Evolutionary conservation across 2,888 invertebrate species (phyloP), one percentile per base, ranked within the genome.

Genomic region (Synergus gifuensis): DNA sequence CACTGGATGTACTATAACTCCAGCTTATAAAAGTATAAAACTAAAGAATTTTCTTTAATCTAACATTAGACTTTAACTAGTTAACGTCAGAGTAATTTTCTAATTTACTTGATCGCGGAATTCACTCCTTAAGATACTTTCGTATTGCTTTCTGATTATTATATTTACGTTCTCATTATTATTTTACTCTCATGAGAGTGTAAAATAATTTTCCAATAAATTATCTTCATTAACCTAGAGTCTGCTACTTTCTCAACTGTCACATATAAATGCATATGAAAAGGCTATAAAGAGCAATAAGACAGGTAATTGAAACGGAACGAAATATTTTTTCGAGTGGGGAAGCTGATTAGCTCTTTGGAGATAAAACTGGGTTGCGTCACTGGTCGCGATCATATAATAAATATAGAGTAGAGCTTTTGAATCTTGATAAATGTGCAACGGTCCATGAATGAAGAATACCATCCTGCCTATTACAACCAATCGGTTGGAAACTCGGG

Each of bases 341-440:
- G 44, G 18, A 12, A 66, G 9, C 54, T 73, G 54, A 54, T 54
- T 54, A 49, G 46, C 22, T 46, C 22, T 73, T 58, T n/a, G 1
- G 16, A 69, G 69, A 28, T 28, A 66, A 66, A 82, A 80, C 78
- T 78, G 77, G 79, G 81, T 84, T 83, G 81, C 81, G 67, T 84
- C 84, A 81, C 79, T 80, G 80, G 79, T 83, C 79, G 76, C 66
- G 79, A 79, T 82, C 76, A 78, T 78, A 77, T 77, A 76, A 80
- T 84, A 84, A 84, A 84, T 82, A 84, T 80, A 83, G 80, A 76
- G 62, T 76, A 78, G 66, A 49, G 76, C 54, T 80, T 80, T 66
- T 78, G 54, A 80, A 82, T 78, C 76, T 76, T 76, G 79, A 83
- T 79, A 78, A 67, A 79, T 58, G 67, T 76, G 78, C 81, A 78